A percentile compares a stretch with the other conserved stretches of the same genome.
Evolutionary conservation across 2,797 vertebrate species (phyloP).

Genomic region (Lemur catta): DNA sequence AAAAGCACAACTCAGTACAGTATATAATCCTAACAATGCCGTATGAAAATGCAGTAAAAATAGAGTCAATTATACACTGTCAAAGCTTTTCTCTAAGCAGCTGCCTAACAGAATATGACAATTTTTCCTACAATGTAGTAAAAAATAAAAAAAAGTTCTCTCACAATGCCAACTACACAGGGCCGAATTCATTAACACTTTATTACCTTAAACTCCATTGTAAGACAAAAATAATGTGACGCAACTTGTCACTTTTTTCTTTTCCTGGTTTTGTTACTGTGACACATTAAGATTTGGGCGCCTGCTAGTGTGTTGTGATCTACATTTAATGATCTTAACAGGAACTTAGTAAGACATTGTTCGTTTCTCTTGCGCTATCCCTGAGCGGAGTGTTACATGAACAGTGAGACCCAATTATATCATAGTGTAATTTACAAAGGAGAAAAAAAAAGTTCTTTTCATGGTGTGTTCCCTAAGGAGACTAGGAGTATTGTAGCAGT

Average conservation of each 20-base stretch:
- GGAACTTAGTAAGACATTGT: constrained; percentile 85
- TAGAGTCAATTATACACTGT: constrained; percentile 87
- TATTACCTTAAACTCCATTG: constrained; percentile 84
- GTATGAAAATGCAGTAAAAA: constrained; percentile 84
- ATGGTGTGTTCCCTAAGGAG: constrained; percentile 79
- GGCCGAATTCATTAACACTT: constrained; percentile 86
- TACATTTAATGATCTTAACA: constrained; percentile 88
- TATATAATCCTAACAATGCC: constrained; percentile 84
- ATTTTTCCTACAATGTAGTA: constrained; percentile 82
- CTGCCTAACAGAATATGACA: constrained; percentile 88
- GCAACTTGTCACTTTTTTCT: constrained; percentile 82
- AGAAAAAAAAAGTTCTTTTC: constrained; percentile 81
- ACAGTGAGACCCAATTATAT: constrained; percentile 84
- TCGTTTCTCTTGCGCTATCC: constrained; percentile 77
- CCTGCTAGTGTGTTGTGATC: constrained; percentile 83
- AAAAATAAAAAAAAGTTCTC: constrained; percentile 80
- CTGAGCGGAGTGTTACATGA: constrained; percentile 78
- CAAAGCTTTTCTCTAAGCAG: constrained; percentile 86
- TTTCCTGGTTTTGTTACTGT: constrained; percentile 82
- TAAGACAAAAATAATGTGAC: constrained; percentile 80
- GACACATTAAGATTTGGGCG: constrained; percentile 83
- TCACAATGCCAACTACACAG: constrained; percentile 79
- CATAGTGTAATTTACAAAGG: constrained; percentile 83
- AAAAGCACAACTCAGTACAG: constrained; percentile 82
- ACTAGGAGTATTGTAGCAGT: constrained; percentile 73